These are phyloP conservation scores for Bambusicola thoracicus DNA, from an alignment of 2,113 vertebrate species.

Conservation along the genomic window DNA sequence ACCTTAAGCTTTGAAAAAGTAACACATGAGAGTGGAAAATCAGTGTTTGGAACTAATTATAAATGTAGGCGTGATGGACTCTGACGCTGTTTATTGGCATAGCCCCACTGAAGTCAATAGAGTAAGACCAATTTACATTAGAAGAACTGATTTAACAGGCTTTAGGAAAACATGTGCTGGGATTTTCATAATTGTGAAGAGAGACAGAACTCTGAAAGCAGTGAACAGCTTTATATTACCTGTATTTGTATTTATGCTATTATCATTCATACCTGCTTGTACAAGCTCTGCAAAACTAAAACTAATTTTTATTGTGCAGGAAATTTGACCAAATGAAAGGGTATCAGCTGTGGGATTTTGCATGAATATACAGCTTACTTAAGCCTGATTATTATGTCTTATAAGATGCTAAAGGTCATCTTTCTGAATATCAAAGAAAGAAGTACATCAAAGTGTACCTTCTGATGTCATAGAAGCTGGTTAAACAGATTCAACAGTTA, in stretches of 20 bases:
- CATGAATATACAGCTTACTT: constrained; percentile 1
- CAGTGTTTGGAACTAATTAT: constrained; percentile 31
- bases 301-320: not conserved
- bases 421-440: constrained; percentile 52
- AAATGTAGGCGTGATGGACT: not conserved
- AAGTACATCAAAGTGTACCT: constrained; percentile 38
- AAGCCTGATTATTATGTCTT: constrained; percentile 3
- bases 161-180: not conserved
- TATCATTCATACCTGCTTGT: not conserved
- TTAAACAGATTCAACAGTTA: constrained; percentile 60
- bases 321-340: not conserved
- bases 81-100: not conserved
- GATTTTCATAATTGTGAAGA: not conserved
- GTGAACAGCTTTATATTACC: not conserved
- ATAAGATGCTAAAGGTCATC: constrained; percentile 17
- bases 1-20: constrained; percentile 31
- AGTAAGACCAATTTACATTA: constrained; percentile 32
- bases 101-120: constrained; percentile 5
- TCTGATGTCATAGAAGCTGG: not conserved
- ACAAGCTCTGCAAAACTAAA: not conserved
- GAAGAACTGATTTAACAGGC: constrained; percentile 19
- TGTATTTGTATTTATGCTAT: not conserved
- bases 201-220: not conserved
- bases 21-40: constrained; percentile 20
- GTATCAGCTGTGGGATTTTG: not conserved